phyloP scores from a whole-genome alignment of 2,888 invertebrate species.

The Caenorhabditis virilis region DNA sequence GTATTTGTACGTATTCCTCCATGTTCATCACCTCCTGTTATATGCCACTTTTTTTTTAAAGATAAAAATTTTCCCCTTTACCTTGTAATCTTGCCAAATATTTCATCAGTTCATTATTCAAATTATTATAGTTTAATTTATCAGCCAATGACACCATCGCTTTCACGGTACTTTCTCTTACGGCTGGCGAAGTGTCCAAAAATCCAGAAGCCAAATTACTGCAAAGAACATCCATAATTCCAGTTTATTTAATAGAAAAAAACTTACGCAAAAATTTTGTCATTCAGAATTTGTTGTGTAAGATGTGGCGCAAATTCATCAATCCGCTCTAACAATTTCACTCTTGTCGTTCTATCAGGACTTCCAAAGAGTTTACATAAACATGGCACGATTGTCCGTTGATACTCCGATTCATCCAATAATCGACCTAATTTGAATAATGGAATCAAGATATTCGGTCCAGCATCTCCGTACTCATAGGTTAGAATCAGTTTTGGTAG shows the following conservation, averaged over 20 bases:
- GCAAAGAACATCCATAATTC: conserved; percentile 4
- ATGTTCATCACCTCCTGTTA: conserved; percentile 70
- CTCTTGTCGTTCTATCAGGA: conserved; percentile 91
- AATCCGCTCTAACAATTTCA: conserved; percentile 87
- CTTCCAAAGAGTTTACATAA: conserved; percentile 93
- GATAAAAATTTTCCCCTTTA: neutral
- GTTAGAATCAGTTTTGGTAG: conserved; percentile 84
- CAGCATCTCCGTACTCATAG: conserved; percentile 96
- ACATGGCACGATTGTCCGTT: conserved; percentile 83
- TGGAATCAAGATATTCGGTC: conserved; percentile 89
- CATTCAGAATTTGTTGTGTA: conserved; percentile 79
- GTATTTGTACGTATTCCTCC: conserved; percentile 88
- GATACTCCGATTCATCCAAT: conserved; percentile 88
- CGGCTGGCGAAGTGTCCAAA: conserved; percentile 92
- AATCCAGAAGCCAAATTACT: conserved; percentile 83
- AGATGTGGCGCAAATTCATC: conserved; percentile 80
- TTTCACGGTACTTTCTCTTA: conserved; percentile 89
- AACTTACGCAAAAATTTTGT: conserved; percentile 77
- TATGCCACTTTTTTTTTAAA: neutral
- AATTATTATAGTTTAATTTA: conserved; percentile 93
- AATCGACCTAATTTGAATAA: conserved; percentile 89
- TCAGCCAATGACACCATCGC: conserved; percentile 92
- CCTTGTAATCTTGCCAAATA: conserved; percentile 85
- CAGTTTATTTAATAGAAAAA: neutral
- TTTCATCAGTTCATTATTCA: conserved; percentile 91